Evolutionary conservation across 2,888 invertebrate genomes (phyloP).

Genomic region (Pemphredon lugubris): DNA sequence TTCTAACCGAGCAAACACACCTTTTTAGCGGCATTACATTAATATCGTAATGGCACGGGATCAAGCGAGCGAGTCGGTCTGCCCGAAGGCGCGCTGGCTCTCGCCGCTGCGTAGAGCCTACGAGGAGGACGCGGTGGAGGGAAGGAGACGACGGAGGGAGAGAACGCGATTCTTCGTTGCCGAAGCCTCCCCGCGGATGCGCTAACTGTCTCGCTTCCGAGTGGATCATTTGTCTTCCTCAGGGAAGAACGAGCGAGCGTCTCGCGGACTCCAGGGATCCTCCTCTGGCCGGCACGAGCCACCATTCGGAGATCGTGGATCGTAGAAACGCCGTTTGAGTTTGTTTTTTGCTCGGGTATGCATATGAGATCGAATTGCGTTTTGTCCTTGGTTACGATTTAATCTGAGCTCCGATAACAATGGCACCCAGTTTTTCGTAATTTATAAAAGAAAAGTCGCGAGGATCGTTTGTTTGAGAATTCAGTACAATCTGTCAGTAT

Average conservation of each 20-base stretch:
- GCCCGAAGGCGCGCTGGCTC: constrained; percentile 43
- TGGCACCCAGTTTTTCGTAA: too few species aligned
- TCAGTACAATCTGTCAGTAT: too few species aligned
- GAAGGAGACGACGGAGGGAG: constrained; percentile 2
- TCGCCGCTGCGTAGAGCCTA: constrained; percentile 9
- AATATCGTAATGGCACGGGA: constrained; percentile 77
- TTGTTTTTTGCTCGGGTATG: too few species aligned
- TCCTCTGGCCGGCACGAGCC: constrained; percentile 44
- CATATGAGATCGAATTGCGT: too few species aligned
- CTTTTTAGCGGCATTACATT: constrained; percentile 80
- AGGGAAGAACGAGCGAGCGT: constrained; percentile 63
- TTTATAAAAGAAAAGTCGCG: too few species aligned
- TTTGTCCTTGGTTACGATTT: too few species aligned
- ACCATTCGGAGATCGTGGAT: constrained; percentile 6
- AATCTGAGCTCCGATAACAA: too few species aligned
- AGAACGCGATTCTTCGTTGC: neutral
- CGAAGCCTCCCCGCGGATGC: constrained; percentile 63
- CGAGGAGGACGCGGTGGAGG: neutral
- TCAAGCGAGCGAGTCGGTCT: constrained; percentile 52
- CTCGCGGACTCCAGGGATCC: constrained; percentile 62
- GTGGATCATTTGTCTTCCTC: constrained; percentile 71
- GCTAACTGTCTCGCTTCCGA: constrained; percentile 68
- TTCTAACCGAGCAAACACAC: constrained; percentile 77
- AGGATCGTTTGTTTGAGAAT: too few species aligned
- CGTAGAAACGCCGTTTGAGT: too few species aligned